These are phyloP conservation scores for Philotrypesis tridentata DNA, from an alignment of 1,140 invertebrate genomes.

Conservation along the genomic window DNA sequence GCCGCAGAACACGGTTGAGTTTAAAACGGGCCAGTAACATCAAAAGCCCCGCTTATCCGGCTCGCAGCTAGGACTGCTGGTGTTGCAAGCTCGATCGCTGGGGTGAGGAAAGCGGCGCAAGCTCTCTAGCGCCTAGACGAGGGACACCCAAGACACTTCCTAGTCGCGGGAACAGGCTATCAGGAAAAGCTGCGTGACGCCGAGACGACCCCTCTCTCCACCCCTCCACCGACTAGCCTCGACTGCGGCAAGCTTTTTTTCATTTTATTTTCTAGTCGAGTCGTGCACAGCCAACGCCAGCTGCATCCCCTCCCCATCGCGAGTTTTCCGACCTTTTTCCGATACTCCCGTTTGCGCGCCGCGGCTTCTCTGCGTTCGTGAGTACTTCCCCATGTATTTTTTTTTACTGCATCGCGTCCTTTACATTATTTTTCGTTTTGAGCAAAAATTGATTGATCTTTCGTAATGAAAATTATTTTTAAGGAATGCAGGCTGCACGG, in stretches of 20 bases:
- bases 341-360: background rate
- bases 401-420: too few relatives aligned
- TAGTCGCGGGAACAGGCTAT: conserved; percentile 59
- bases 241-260: background rate
- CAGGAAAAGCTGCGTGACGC: conserved; percentile 50
- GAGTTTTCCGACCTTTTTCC: background rate
- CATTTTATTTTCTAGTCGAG: conserved; percentile 7
- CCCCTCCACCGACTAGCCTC: conserved; percentile 3
- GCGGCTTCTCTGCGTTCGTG: too few relatives aligned
- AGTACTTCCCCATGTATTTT: too few relatives aligned
- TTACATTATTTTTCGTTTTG: too few relatives aligned
- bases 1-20: conserved; percentile 13
- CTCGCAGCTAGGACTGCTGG: conserved; percentile 58
- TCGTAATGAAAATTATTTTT: too few relatives aligned
- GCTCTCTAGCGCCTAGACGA: conserved; percentile 49
- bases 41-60: conserved; percentile 70
- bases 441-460: too few relatives aligned
- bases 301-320: background rate
- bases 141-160: conserved; percentile 58
- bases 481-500: too few relatives aligned
- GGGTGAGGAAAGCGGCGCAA: conserved; percentile 43
- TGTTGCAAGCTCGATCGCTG: conserved; percentile 38
- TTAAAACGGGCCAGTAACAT: conserved; percentile 65
- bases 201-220: background rate
- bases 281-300: background rate